A percentile compares a stretch with the other conserved stretches of the same genome.
These are phyloP conservation scores for Bufo bufo DNA, from an alignment of 2,113 vertebrate species.

Conservation along the genomic window DNA sequence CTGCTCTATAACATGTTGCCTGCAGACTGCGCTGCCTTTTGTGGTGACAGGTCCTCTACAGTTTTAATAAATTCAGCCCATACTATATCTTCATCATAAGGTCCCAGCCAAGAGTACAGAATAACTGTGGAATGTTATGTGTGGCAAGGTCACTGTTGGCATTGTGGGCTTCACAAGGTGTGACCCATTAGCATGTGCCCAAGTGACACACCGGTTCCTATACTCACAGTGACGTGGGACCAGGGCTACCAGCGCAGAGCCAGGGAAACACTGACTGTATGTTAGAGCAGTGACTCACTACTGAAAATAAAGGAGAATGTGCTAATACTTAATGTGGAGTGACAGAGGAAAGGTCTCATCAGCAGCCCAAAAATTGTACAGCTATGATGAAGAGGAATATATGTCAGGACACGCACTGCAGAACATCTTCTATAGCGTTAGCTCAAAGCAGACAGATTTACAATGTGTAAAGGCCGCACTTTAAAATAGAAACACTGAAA, in stretches of 20 bases:
- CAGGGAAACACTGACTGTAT: constrained; percentile 46
- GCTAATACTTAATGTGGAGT: constrained; percentile 15
- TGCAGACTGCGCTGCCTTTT: too few species aligned
- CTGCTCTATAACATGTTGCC: too few species aligned
- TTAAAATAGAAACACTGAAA: too few species aligned
- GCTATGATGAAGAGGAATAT: background rate
- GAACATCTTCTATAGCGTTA: background rate
- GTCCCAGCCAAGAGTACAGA: background rate
- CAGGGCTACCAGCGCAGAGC: constrained; percentile 39
- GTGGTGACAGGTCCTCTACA: too few species aligned
- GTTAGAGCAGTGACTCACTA: constrained; percentile 46
- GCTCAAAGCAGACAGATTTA: background rate
- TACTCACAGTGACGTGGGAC: constrained; percentile 45
- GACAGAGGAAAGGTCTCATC: constrained; percentile 6
- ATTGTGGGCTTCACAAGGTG: constrained; percentile 1
- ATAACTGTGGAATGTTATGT: background rate
- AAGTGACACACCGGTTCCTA: constrained; percentile 49
- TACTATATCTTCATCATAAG: too few species aligned
- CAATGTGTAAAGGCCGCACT: too few species aligned
- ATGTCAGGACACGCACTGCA: background rate
- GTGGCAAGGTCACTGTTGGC: background rate
- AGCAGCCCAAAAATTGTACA: background rate
- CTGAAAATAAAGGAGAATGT: constrained; percentile 25
- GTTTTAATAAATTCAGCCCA: too few species aligned
- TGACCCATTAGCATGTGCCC: constrained; percentile 26